A percentile compares a stretch with the other conserved stretches of the same genome.
phyloP scores from a whole-genome alignment of 2,797 vertebrate genomes.

The Balearica regulorum region DNA sequence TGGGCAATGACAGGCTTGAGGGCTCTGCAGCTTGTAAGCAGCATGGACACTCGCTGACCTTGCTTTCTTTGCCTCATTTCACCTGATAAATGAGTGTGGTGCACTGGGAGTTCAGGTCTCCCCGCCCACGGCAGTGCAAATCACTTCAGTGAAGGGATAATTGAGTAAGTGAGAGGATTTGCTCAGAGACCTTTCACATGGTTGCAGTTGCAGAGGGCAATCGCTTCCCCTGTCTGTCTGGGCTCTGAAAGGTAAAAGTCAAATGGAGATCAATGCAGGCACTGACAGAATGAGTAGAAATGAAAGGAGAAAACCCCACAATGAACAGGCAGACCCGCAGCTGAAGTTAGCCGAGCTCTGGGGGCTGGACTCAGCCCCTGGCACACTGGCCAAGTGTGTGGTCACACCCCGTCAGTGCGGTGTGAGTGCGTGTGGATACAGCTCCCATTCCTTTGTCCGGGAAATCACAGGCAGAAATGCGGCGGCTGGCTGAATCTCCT shows the following conservation, averaged over 20 bases:
- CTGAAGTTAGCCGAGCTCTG: neutral
- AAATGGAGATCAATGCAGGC: neutral
- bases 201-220: slow-evolving; percentile 45
- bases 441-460: neutral
- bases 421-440: neutral
- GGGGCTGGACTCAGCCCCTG: neutral
- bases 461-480: neutral
- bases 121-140: neutral
- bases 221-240: slow-evolving; percentile 2
- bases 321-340: fast-evolving
- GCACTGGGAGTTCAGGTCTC: slow-evolving; percentile 43
- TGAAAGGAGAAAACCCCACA: neutral
- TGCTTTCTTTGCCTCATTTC: slow-evolving; percentile 68
- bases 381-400: neutral
- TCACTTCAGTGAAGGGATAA: slow-evolving; percentile 45
- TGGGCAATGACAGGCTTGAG: slow-evolving; percentile 37
- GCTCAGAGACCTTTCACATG: slow-evolving; percentile 40
- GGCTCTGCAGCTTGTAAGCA: slow-evolving; percentile 47
- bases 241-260: slow-evolving; percentile 18
- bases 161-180: slow-evolving; percentile 55
- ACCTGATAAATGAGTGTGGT: slow-evolving; percentile 65
- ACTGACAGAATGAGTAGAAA: neutral
- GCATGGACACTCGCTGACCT: slow-evolving; percentile 45
- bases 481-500: neutral
- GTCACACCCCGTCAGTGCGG: neutral